Conservation (phyloP, 2,888 invertebrate species). For the Digitonthophagus gazella region DNA sequence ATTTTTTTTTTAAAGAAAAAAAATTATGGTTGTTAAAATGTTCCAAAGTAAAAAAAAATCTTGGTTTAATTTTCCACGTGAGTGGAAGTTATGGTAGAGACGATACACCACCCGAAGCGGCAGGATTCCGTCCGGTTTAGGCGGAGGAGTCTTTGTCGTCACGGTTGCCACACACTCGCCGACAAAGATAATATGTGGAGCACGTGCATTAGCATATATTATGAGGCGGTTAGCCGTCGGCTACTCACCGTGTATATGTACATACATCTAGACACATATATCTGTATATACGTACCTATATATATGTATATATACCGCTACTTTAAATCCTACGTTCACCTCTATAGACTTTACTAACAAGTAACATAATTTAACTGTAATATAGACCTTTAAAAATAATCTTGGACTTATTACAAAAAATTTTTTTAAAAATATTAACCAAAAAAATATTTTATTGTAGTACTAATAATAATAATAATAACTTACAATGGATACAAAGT, state of each 20-base stretch:
- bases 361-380: too few species aligned
- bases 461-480: neutral
- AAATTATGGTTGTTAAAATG: neutral
- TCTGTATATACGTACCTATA: too few species aligned
- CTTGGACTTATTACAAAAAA: too few species aligned
- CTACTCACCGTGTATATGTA: conserved; percentile 25
- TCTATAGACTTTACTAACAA: too few species aligned
- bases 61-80: neutral
- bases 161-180: conserved; percentile 35
- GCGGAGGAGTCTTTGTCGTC: conserved; percentile 17
- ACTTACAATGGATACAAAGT: neutral
- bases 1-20: neutral
- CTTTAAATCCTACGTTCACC: neutral
- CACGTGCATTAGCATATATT: conserved; percentile 51
- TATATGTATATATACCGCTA: too few species aligned
- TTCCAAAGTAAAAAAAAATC: neutral
- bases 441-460: too few species aligned
- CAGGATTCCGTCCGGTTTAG: neutral
- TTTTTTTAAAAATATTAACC: too few species aligned
- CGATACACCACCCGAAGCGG: conserved; percentile 3
- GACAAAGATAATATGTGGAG: conserved; percentile 52
- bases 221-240: conserved; percentile 37
- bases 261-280: too few species aligned
- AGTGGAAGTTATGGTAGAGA: neutral
- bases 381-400: too few species aligned